A percentile compares a stretch with the other conserved stretches of the same genome.
Conservation (phyloP, 2,888 invertebrate genomes). For the Athalia cordata region DNA sequence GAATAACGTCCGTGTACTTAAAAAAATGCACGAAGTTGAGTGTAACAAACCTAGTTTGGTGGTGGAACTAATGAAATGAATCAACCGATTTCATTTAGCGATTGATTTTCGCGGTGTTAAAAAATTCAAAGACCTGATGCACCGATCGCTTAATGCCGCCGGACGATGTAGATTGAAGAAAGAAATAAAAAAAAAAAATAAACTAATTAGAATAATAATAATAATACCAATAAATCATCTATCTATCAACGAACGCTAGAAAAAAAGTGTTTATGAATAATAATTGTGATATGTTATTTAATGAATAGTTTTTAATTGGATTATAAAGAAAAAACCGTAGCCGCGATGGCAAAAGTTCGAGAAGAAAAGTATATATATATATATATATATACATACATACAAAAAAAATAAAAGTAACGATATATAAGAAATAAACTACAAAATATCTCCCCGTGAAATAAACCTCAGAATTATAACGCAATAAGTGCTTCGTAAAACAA, state of each 20-base stretch:
- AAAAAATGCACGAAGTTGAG: background rate
- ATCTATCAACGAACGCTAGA: conserved; percentile 35
- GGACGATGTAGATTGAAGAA: background rate
- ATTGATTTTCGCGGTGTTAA: background rate
- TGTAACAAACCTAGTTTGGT: background rate
- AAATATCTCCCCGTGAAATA: background rate
- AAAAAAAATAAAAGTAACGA: background rate
- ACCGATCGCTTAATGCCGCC: too few species aligned
- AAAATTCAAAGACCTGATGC: background rate
- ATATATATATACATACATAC: background rate
- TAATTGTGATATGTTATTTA: conserved; percentile 50
- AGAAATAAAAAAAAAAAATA: background rate
- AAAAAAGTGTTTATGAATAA: conserved; percentile 48
- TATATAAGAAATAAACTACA: background rate
- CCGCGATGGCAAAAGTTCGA: conserved; percentile 18
- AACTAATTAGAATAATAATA: background rate
- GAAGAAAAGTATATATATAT: background rate
- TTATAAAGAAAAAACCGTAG: conserved; percentile 7
- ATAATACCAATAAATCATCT: background rate
- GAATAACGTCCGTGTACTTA: background rate
- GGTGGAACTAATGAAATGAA: background rate
- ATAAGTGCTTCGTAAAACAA: conserved; percentile 65
- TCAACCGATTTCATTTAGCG: background rate
- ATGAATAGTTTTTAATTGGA: conserved; percentile 41
- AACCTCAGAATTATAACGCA: conserved; percentile 53